Evolutionary conservation across 2,888 invertebrate species (phyloP).

Genomic region (Aricia artaxerxes): DNA sequence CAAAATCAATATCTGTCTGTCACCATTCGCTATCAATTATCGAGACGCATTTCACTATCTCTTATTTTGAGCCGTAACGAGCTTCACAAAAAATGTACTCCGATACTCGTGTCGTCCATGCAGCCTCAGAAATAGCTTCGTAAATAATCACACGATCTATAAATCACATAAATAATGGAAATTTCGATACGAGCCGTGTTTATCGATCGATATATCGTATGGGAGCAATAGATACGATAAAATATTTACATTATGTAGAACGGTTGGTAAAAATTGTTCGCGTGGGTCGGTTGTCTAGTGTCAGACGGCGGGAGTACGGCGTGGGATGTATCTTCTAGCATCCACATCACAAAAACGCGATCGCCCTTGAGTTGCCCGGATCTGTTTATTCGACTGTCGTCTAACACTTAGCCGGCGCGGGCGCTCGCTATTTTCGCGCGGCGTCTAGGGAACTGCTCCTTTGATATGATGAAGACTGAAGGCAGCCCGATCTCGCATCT

Average conservation of each 20-base stretch:
- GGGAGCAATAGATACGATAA: constrained; percentile 37
- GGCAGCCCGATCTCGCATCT: background rate
- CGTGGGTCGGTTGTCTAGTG: constrained; percentile 42
- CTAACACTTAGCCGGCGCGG: constrained; percentile 74
- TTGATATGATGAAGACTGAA: constrained; percentile 24
- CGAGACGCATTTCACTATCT: constrained; percentile 16
- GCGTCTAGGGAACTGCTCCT: constrained; percentile 52
- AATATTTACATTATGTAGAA: constrained; percentile 42
- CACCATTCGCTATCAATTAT: constrained; percentile 17
- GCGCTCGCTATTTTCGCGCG: constrained; percentile 73
- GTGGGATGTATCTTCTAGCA: constrained; percentile 45
- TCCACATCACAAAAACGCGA: constrained; percentile 52
- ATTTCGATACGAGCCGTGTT: background rate
- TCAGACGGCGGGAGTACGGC: constrained; percentile 42
- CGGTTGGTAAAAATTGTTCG: constrained; percentile 36
- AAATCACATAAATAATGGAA: constrained; percentile 25
- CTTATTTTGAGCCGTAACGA: constrained; percentile 11
- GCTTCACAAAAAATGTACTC: constrained; percentile 5
- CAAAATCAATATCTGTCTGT: constrained; percentile 28
- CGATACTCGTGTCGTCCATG: background rate
- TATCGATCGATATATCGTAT: constrained; percentile 16
- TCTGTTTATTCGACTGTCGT: constrained; percentile 77
- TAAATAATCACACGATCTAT: constrained; percentile 20
- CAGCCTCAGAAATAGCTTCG: background rate
- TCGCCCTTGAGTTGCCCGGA: constrained; percentile 64